Conservation (phyloP, 2,113 vertebrate genomes). For the Columba janthina region DNA sequence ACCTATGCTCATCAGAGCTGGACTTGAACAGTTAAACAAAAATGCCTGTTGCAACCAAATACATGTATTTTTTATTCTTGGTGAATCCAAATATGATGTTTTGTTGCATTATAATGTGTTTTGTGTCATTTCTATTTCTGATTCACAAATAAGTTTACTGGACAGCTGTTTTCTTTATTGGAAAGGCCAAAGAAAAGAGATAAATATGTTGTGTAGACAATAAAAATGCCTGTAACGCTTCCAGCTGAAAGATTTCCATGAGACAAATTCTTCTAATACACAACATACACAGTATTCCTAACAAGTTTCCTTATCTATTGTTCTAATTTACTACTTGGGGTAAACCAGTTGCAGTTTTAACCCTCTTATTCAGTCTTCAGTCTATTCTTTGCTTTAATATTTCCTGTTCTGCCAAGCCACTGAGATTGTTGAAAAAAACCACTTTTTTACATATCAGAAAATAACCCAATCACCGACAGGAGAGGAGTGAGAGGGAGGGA, state of each 20-base stretch:
- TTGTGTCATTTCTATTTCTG: background rate
- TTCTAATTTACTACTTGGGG: constrained; percentile 22
- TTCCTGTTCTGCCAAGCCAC: constrained; percentile 20
- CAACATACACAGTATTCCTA: constrained; percentile 16
- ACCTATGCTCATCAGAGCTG: background rate
- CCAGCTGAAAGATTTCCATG: background rate
- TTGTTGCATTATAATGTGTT: background rate
- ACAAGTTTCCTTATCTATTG: background rate
- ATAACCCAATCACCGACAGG: background rate
- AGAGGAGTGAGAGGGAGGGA: background rate
- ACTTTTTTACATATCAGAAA: constrained; percentile 32
- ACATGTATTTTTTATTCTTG: accelerated
- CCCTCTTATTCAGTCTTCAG: constrained; percentile 24
- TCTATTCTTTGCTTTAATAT: constrained; percentile 49
- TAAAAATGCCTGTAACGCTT: background rate
- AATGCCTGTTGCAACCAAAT: background rate
- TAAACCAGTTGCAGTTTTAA: constrained; percentile 29
- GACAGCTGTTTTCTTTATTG: background rate
- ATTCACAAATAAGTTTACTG: background rate
- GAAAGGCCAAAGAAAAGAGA: background rate
- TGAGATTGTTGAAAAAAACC: constrained; percentile 10
- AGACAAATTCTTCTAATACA: background rate
- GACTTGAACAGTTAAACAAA: background rate
- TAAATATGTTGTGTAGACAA: background rate
- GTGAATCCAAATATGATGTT: background rate